Evolutionary conservation across 2,797 vertebrate genomes (phyloP).

Genomic region (Rhinella marina): DNA sequence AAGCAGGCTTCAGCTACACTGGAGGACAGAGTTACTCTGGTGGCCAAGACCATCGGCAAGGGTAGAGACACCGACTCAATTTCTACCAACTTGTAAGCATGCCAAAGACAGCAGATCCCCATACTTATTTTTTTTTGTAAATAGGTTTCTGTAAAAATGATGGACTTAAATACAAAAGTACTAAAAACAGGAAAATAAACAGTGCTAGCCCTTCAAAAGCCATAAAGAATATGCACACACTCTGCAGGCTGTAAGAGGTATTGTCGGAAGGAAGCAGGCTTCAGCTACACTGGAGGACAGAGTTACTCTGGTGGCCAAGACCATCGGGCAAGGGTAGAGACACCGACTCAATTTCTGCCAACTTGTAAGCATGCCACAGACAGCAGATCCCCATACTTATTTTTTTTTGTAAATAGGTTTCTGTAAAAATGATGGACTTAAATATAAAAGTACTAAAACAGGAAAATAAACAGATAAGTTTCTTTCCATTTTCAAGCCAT

Average conservation of each 20-base stretch:
- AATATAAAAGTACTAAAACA: not conserved
- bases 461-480: constrained; percentile 15
- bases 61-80: not conserved
- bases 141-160: not conserved
- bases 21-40: no score
- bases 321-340: no score
- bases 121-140: constrained; percentile 22
- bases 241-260: no score
- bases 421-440: not conserved
- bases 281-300: no score
- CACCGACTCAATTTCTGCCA: not conserved
- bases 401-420: constrained; percentile 29
- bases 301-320: no score
- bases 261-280: no score
- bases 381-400: not conserved
- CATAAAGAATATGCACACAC: no score
- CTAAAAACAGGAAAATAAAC: no score
- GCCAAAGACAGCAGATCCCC: not conserved
- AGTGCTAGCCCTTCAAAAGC: no score
- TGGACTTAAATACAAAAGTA: no score
- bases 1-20: no score
- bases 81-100: not conserved
- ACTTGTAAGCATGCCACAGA: not conserved
- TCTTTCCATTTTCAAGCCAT: constrained; percentile 30
- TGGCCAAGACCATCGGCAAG: no score